A percentile compares a stretch with the other conserved stretches of the same genome.
phyloP scores from a whole-genome alignment of 2,113 vertebrate genomes.

The Chaetorhynchus papuensis region DNA sequence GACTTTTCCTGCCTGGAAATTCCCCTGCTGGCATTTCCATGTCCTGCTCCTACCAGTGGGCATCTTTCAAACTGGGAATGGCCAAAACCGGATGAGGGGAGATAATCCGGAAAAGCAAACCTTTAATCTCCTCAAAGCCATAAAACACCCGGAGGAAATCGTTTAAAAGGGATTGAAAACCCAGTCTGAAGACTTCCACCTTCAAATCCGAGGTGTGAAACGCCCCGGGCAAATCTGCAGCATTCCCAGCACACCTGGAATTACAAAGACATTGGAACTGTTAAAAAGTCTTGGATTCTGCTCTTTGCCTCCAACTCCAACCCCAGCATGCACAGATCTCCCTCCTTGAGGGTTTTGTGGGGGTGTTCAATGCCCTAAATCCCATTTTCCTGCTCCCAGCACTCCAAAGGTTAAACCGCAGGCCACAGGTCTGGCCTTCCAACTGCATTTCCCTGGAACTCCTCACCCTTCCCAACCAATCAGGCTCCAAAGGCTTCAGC shows the following conservation, averaged over 20 bases:
- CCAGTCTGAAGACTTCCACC: too few species aligned
- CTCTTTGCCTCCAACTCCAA: not conserved
- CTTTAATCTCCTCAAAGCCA: not conserved
- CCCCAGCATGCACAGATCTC: fast-evolving
- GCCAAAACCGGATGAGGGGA: not conserved
- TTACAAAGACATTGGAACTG: not conserved
- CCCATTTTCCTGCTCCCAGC: not conserved
- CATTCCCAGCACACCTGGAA: fast-evolving
- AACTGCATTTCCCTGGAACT: not conserved
- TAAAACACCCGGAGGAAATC: not conserved
- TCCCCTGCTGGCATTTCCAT: not conserved
- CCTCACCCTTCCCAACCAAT: not conserved
- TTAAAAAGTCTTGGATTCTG: not conserved
- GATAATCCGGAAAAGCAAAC: not conserved
- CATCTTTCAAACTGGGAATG: not conserved
- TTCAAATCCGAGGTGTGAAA: not conserved
- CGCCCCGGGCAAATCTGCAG: not conserved
- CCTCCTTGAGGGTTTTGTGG: not conserved
- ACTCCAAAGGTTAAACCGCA: not conserved
- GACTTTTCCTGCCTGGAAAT: not conserved
- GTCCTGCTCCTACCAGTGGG: fast-evolving
- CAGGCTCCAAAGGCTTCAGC: not conserved
- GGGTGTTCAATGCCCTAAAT: not conserved
- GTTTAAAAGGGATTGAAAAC: not conserved
- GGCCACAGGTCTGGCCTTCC: not conserved